Base-by-base conservation (phyloP, 2,797 vertebrate species). In the Pseudochaenichthys georgianus region DNA sequence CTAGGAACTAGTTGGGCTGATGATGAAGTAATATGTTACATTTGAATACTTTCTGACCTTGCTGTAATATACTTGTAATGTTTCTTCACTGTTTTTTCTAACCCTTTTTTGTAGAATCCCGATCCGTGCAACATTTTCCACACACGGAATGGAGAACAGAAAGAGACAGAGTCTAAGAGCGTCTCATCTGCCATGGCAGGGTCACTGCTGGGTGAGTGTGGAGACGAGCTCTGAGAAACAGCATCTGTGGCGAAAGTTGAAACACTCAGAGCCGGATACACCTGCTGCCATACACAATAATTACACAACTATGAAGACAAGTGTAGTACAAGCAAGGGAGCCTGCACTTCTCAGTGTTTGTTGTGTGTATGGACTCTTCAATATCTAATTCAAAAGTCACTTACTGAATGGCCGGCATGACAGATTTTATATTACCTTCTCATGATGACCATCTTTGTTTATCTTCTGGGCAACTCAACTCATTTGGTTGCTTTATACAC, bases 121-220 rank as follows among this genome's bases (percentile, higher is more conserved):
- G 55, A 73, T 46, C 50, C 9, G 1, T 45, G 47, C 47, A 59
- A 47, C 63, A 9, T 54, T 17, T 43, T 66, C 12, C 13, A 2
- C 23, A 0, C 3, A 77, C 71, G 68, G 53, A 66, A 41, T n/a
- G 68, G 16, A 21, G 67, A 47, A 15, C 70, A 64, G 65, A 55
- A 53, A 28, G 61, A 28, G 5, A 13, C n/a, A 3, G 21, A 1
- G 0, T 53, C 59, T 0, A 13, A 48, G 9, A 28, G 48, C 4
- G 4, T 73, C 59, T 31, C 72, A 10, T 50, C 63, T 21, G 15
- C 45, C 9, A 0, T 82, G 41, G 9, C 74, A n/a, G 81, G 70
- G 2, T 78, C 88, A 13, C 67, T 90, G 66, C 51, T 94, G 13
- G 86, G 93, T 94, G 52, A 85, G 88, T 59, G 9, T 50, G 48